Evolutionary conservation across 2,888 invertebrate genomes (phyloP).

Genomic region (Agonum fuliginosum): DNA sequence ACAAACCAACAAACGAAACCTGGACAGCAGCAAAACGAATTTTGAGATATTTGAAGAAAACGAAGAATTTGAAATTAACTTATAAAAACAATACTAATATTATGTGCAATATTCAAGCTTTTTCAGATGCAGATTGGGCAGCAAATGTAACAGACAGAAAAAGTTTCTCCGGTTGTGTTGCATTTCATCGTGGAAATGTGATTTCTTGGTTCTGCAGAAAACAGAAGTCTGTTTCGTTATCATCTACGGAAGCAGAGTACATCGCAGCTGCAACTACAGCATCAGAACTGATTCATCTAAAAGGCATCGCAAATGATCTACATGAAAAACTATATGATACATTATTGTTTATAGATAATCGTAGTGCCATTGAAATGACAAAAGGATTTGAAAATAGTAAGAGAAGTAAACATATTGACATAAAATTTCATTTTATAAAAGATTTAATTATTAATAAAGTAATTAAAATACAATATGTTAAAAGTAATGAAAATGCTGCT

Average conservation of each 20-base stretch:
- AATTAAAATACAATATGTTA: background rate
- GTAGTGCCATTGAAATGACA: conserved; percentile 5
- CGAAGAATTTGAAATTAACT: background rate
- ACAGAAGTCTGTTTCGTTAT: conserved; percentile 19
- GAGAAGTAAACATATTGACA: background rate
- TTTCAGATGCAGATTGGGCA: background rate
- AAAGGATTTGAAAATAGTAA: conserved; percentile 2
- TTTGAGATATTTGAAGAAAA: background rate
- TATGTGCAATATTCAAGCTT: background rate
- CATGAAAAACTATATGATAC: background rate
- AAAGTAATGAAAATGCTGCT: background rate
- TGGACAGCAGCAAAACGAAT: background rate
- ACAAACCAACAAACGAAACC: background rate
- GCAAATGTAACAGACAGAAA: background rate
- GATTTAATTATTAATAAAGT: background rate
- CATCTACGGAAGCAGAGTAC: conserved; percentile 32
- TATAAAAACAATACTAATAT: background rate
- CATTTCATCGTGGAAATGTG: background rate
- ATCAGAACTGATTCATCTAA: background rate
- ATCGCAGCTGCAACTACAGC: conserved; percentile 15
- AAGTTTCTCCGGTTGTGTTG: background rate
- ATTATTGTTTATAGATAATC: conserved; percentile 6
- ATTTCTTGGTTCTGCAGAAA: background rate
- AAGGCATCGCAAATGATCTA: conserved; percentile 10
- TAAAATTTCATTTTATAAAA: background rate